Base-by-base conservation (phyloP, 35 echinoderm and acorn worm species). In the Anneissia japonica region DNA sequence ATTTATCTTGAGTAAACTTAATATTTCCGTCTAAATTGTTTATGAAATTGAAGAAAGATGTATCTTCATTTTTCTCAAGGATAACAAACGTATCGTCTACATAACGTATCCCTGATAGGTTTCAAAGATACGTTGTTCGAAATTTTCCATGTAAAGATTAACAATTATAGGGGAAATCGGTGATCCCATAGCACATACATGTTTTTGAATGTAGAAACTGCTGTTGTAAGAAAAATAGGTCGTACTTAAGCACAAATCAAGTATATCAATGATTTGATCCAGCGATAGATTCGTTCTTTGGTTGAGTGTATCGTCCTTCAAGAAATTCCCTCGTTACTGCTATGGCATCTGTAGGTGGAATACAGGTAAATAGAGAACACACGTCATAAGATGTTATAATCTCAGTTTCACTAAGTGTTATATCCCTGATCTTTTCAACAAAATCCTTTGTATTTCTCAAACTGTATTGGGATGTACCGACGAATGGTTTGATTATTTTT, bases 141-240 rank as follows among this genome's bases (percentile, higher is more conserved):
- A 76, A 11, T 76, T 76, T 33, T 76, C 28, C 74, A 76, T 76
- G 6, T 29, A 29, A 12, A 76, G 34, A 33, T 76, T 76, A 6
- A 76, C 28, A 29, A 11, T 33, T 29, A 76, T 29, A 12, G 74
- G 74, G 34, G 74, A 76, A 29, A 76, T 6, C 9, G 34, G 9
- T 33, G 74, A 76, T 7, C 28, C 28, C 9, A 11, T 76, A 11
- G 74, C 28, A 29, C 11, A 76, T 30, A 11, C 28, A 29, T 7
- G 6, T 33, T 76, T 76, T n/a, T n/a, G n/a, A n/a, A n/a, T n/a
- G n/a, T n/a, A n/a, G n/a, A n/a, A n/a, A n/a, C n/a, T n/a, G n/a
- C n/a, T n/a, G n/a, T n/a, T n/a, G n/a, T 7, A 76, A 76, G 74
- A 76, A 76, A 76, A 76, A 29, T 76, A 76, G 9, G 74, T 29